Conservation (phyloP, 2,113 vertebrate genomes). For the Corythaeola cristata region DNA sequence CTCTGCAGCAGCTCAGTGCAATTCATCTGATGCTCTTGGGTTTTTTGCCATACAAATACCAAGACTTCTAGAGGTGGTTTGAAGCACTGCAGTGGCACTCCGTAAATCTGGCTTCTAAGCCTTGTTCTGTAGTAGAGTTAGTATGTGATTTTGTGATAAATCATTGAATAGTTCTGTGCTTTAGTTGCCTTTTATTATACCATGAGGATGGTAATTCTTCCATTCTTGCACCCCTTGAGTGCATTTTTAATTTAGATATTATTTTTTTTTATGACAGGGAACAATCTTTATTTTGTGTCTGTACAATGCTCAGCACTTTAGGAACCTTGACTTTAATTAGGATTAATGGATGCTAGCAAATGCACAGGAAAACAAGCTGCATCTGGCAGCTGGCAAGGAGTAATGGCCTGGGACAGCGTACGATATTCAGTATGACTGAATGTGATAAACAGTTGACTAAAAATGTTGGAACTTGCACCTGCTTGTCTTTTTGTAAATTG, state of each 20-base stretch:
- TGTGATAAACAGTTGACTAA: not conserved
- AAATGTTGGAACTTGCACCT: not conserved
- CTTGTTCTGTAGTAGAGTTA: not conserved
- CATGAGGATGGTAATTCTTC: not conserved
- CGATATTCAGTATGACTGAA: not conserved
- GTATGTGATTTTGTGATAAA: not conserved
- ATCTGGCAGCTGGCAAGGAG: not conserved
- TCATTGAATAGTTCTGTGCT: not conserved
- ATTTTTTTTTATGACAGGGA: not conserved
- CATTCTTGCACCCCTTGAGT: not conserved
- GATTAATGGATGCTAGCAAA: not conserved
- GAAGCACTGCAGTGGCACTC: not conserved
- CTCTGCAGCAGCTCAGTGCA: not conserved
- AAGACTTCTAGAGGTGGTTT: not conserved
- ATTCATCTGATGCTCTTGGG: not conserved
- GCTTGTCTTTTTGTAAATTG: not conserved
- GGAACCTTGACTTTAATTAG: not conserved
- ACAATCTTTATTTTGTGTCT: not conserved
- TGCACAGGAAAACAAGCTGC: not conserved
- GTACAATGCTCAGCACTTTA: not conserved
- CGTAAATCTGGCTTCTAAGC: not conserved
- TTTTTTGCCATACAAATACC: not conserved
- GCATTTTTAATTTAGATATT: not conserved
- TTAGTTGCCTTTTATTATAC: not conserved
- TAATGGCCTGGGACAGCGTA: not conserved